Conservation (phyloP, 2,113 vertebrate genomes). For the Sphyrna mokarran region DNA sequence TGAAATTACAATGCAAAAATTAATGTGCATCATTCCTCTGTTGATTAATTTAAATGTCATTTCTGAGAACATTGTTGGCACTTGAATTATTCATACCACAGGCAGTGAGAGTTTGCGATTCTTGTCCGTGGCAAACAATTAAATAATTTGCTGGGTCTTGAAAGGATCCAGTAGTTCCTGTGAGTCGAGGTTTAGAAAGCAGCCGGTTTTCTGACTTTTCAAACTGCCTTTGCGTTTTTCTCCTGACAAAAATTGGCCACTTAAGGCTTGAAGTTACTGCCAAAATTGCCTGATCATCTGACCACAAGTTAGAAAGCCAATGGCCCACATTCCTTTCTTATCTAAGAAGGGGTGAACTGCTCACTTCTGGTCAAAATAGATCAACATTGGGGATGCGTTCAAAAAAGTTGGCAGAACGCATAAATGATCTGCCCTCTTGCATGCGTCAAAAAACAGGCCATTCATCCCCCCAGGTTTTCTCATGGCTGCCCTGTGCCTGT, state of each 20-base stretch:
- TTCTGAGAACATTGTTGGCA: conserved; percentile 4
- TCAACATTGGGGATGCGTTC: not conserved
- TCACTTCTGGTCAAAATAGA: not conserved
- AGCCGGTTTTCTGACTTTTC: not conserved
- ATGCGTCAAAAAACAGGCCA: not conserved
- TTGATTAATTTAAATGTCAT: conserved; percentile 36
- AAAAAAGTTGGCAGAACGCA: not conserved
- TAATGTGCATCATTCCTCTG: conserved; percentile 12
- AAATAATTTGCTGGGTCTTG: not conserved
- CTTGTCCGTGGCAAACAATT: not conserved
- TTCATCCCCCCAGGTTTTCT: not conserved
- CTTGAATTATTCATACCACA: conserved; percentile 22
- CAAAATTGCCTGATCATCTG: not conserved
- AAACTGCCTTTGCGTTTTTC: not conserved
- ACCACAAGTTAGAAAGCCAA: not conserved
- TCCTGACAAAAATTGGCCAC: not conserved
- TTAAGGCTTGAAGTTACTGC: not conserved
- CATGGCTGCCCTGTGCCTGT: not conserved
- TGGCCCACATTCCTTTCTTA: not conserved
- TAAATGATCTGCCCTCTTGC: not conserved
- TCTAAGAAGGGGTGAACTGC: not conserved
- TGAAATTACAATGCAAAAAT: conserved; percentile 7
- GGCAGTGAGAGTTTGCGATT: not conserved
- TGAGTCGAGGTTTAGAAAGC: not conserved
- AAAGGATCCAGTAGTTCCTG: not conserved